Conservation (phyloP, 1,140 invertebrate genomes). For the Panulirus ornatus region DNA sequence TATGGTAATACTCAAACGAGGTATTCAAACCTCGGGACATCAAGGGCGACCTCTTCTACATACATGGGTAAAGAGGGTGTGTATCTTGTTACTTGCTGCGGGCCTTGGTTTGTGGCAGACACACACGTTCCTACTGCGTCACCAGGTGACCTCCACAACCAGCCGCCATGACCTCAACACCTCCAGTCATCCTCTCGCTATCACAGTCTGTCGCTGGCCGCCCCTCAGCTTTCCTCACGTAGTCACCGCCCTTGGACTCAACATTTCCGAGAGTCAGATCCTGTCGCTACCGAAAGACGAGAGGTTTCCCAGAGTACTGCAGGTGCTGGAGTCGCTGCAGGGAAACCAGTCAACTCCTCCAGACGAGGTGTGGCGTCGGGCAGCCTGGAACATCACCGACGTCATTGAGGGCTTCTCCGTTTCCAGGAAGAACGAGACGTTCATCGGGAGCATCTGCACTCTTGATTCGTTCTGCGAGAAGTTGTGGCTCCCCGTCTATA, state of each 20-base stretch:
- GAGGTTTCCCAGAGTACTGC: constrained; percentile 10
- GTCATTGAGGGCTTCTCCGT: not conserved
- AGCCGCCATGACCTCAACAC: not conserved
- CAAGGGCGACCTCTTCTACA: no score
- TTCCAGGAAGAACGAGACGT: not conserved
- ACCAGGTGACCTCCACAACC: not conserved
- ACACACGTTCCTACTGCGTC: constrained; percentile 6
- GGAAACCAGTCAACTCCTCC: not conserved
- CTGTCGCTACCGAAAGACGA: not conserved
- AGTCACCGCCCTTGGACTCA: not conserved
- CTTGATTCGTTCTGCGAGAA: not conserved
- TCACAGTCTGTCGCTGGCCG: constrained; percentile 31
- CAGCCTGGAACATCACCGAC: constrained; percentile 20
- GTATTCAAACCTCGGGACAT: not conserved
- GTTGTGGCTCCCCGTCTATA: not conserved
- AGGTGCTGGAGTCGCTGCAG: not conserved
- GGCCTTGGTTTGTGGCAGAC: not conserved
- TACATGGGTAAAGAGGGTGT: not conserved
- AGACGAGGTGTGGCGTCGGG: constrained; percentile 9
- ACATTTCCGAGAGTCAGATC: not conserved
- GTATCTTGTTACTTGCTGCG: not conserved
- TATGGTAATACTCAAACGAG: not conserved
- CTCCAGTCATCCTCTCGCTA: not conserved
- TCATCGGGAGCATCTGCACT: not conserved
- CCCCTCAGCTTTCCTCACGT: constrained; percentile 4